A percentile compares a stretch with the other conserved stretches of the same genome.
phyloP scores from a whole-genome alignment of 23 tunicate genomes.

The Pegea sp. region DNA sequence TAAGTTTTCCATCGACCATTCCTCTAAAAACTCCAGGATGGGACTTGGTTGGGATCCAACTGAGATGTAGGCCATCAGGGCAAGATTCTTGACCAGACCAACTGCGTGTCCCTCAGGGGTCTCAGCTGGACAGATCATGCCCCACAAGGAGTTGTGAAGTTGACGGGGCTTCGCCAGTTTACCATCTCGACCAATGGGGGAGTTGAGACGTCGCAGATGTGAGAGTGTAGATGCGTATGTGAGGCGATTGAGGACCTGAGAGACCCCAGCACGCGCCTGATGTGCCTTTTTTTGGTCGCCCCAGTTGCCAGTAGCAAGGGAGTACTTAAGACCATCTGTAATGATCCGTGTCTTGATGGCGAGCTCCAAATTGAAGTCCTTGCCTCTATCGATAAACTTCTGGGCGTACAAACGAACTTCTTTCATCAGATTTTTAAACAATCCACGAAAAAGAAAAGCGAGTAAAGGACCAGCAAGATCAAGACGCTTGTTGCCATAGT shows the following conservation, averaged over 20 bases:
- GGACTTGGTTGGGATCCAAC: conserved; percentile 99
- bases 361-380: conserved; percentile 76
- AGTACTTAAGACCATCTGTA: conserved; percentile 94
- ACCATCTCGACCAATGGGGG: conserved; percentile 97
- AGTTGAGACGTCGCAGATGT: conserved; percentile 86
- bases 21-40: conserved; percentile 92
- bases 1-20: conserved; percentile 99
- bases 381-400: conserved; percentile 91
- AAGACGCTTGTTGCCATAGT: conserved; percentile 95
- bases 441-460: conserved; percentile 90
- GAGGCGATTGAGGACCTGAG: conserved; percentile 79
- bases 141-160: conserved; percentile 91
- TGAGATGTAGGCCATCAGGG: conserved; percentile 98
- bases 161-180: conserved; percentile 99
- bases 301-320: conserved; percentile 99
- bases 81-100: conserved; percentile 92
- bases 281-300: conserved; percentile 99
- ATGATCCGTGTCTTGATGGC: conserved; percentile 85
- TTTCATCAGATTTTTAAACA: conserved; percentile 83
- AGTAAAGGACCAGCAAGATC: conserved; percentile 98
- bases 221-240: conserved; percentile 98
- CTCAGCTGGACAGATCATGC: conserved; percentile 99
- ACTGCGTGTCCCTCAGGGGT: conserved; percentile 99
- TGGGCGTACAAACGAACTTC: conserved; percentile 98
- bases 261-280: conserved; percentile 98